These are phyloP conservation scores for Thalassophryne amazonica DNA, from an alignment of 2,797 vertebrate genomes.

Conservation along the genomic window DNA sequence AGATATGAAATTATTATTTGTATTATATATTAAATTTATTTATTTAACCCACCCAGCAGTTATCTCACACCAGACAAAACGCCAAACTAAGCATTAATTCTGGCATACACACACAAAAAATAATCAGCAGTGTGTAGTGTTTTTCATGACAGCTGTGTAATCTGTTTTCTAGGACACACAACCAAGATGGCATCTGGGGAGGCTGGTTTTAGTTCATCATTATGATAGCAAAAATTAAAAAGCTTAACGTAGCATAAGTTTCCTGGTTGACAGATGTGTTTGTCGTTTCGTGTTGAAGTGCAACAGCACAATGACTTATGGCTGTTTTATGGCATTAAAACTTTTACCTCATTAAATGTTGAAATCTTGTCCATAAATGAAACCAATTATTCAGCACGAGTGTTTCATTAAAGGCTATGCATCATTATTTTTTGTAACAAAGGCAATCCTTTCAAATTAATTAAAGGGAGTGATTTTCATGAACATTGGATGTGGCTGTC, in stretches of 20 bases:
- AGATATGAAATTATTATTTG: no score
- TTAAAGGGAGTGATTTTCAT: slow-evolving; percentile 66
- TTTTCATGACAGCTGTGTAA: slow-evolving; percentile 79
- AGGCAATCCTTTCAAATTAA: slow-evolving; percentile 65
- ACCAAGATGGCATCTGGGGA: slow-evolving; percentile 77
- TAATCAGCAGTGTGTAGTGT: slow-evolving; percentile 74
- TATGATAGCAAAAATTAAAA: slow-evolving; percentile 78
- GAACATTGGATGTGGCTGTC: slow-evolving; percentile 52
- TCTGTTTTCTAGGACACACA: slow-evolving; percentile 80
- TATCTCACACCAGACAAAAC: slow-evolving; percentile 64
- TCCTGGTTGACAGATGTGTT: slow-evolving; percentile 73
- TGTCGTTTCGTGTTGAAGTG: slow-evolving; percentile 46
- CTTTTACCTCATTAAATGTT: slow-evolving; percentile 66
- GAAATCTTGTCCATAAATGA: slow-evolving; percentile 59
- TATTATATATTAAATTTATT: no score
- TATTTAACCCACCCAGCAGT: slow-evolving; percentile 53
- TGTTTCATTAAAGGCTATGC: slow-evolving; percentile 68
- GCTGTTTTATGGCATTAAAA: slow-evolving; percentile 67
- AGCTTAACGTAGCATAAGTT: slow-evolving; percentile 76
- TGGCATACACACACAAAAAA: slow-evolving; percentile 63
- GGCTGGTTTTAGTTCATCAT: slow-evolving; percentile 76
- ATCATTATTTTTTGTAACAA: slow-evolving; percentile 58
- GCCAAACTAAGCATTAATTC: slow-evolving; percentile 74
- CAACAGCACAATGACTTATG: slow-evolving; percentile 52
- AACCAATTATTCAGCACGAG: slow-evolving; percentile 69